These are phyloP conservation scores for Drosophila punjabiensis DNA, from an alignment of 1,140 invertebrate species.

Conservation along the genomic window DNA sequence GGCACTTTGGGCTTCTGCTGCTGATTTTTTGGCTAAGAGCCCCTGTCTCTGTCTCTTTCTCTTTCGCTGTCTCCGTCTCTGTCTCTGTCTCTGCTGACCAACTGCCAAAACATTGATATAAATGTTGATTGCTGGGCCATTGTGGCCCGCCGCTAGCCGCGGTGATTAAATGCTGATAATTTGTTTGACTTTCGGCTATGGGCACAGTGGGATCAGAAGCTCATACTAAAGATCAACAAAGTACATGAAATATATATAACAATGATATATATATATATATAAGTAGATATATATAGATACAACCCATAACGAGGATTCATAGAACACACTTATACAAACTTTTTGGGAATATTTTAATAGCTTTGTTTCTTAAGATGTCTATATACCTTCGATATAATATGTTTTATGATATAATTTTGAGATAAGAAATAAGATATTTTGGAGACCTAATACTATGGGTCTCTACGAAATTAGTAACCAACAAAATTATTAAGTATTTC, in stretches of 20 bases:
- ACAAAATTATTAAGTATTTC: background rate
- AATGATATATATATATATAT: background rate
- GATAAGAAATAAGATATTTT: background rate
- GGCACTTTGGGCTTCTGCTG: conserved; percentile 25
- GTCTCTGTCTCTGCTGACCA: conserved; percentile 20
- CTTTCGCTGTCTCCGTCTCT: background rate
- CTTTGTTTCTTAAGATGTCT: background rate
- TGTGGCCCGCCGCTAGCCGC: conserved; percentile 20
- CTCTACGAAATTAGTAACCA: background rate
- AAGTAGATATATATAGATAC: background rate
- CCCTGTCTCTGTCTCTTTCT: background rate
- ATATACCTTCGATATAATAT: too few species aligned
- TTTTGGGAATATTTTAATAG: background rate
- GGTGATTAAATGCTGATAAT: conserved; percentile 72
- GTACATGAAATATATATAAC: background rate
- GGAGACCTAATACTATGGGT: background rate
- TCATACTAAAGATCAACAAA: background rate
- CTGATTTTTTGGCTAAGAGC: background rate
- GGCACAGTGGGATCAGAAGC: conserved; percentile 23
- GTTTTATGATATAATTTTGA: background rate
- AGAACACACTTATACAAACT: too few species aligned
- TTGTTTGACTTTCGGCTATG: conserved; percentile 66
- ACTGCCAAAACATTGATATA: conserved; percentile 62
- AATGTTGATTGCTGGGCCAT: conserved; percentile 51
- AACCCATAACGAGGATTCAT: too few species aligned